These are phyloP conservation scores for Lumbricus terrestris DNA, from an alignment of 2,888 invertebrate species.

Conservation along the genomic window DNA sequence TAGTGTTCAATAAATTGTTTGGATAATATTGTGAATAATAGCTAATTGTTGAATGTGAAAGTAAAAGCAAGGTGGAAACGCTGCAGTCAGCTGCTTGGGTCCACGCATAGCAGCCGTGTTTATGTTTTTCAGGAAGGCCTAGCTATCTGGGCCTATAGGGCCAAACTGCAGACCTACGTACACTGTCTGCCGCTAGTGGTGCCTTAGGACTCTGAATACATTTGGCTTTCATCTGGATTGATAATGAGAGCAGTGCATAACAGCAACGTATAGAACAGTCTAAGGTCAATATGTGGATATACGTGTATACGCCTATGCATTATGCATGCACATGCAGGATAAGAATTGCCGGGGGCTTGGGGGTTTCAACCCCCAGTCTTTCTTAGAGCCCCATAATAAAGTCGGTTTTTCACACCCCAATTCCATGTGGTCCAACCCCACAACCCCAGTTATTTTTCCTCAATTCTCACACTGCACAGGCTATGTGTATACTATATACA, in stretches of 20 bases:
- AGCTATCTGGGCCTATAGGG: background rate
- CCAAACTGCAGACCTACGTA: background rate
- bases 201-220: background rate
- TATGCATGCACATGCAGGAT: too few relatives aligned
- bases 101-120: background rate
- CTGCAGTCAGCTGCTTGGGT: background rate
- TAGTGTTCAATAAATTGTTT: background rate
- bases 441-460: too few relatives aligned
- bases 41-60: background rate
- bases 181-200: background rate
- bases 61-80: background rate
- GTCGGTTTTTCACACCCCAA: too few relatives aligned
- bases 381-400: too few relatives aligned
- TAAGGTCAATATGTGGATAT: background rate
- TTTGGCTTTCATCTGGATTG: background rate
- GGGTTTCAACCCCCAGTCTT: too few relatives aligned
- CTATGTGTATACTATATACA: too few relatives aligned
- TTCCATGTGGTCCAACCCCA: too few relatives aligned
- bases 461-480: too few relatives aligned
- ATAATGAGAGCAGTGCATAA: background rate
- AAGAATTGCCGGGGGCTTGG: too few relatives aligned
- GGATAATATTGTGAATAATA: background rate
- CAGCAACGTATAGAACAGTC: background rate
- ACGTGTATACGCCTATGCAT: background rate
- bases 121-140: background rate